Percentiles rank a stretch among this genome's conserved stretches.
These are phyloP conservation scores for Trilocha varians DNA, from an alignment of 2,888 invertebrate genomes.

Conservation along the genomic window DNA sequence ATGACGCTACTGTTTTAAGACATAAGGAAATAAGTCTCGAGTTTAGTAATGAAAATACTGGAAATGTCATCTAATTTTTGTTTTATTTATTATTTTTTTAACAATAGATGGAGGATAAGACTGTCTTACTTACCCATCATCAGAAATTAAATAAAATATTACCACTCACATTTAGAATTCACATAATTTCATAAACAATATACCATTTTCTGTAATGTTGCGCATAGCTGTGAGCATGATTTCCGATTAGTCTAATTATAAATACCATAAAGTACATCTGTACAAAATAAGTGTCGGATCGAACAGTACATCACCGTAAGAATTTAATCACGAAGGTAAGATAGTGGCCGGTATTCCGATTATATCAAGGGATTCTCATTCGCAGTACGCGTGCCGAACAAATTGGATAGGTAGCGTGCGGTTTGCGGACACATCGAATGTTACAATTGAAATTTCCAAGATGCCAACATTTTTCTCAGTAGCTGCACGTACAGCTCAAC, in stretches of 20 bases:
- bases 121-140: no score
- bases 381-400: conserved; percentile 50
- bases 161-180: no score
- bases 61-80: no score
- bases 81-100: no score
- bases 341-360: conserved; percentile 54
- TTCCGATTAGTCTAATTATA: no score
- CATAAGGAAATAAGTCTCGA: conserved; percentile 3
- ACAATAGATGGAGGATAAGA: conserved; percentile 37
- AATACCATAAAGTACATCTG: neutral
- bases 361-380: conserved; percentile 56
- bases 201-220: no score
- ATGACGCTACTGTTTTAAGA: conserved; percentile 44
- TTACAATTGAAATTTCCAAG: conserved; percentile 68
- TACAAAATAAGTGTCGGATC: neutral
- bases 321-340: conserved; percentile 66
- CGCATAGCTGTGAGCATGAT: no score
- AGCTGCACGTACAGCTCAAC: conserved; percentile 54
- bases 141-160: no score
- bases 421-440: conserved; percentile 50
- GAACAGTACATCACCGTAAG: conserved; percentile 45
- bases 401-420: conserved; percentile 53
- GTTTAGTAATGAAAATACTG: no score
- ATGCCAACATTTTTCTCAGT: conserved; percentile 62
- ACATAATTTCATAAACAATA: no score